Evolutionary conservation across 2,888 invertebrate genomes (phyloP).

Genomic region (Agriopis leucophaearia): DNA sequence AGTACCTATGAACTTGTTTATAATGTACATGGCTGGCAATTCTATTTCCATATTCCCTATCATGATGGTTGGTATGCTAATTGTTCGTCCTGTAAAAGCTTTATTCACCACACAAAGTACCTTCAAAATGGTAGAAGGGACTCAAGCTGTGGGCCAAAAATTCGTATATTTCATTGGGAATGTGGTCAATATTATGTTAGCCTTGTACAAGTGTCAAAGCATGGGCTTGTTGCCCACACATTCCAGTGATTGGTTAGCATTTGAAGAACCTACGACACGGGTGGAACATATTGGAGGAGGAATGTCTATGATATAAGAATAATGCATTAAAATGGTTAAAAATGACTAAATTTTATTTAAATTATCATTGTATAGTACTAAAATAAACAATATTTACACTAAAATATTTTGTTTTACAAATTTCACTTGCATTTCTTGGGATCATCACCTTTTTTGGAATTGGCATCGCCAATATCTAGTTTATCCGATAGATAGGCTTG

Average conservation of each 20-base stretch:
- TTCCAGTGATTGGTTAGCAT: constrained; percentile 99
- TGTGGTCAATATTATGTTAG: constrained; percentile 95
- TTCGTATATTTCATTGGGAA: constrained; percentile 97
- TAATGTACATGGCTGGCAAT: constrained; percentile 99
- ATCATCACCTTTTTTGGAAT: constrained; percentile 52
- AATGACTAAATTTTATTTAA: constrained; percentile 52
- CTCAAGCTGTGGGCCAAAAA: constrained; percentile 96
- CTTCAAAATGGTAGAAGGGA: constrained; percentile 97
- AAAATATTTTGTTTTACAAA: constrained; percentile 50
- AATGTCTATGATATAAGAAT: constrained; percentile 81
- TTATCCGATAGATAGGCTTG: constrained; percentile 90
- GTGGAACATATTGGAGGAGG: constrained; percentile 96
- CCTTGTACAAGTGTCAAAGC: constrained; percentile 98
- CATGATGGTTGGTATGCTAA: constrained; percentile 99
- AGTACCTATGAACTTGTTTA: constrained; percentile 99
- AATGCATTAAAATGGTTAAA: constrained; percentile 48
- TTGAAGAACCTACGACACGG: constrained; percentile 95
- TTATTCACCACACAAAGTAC: constrained; percentile 95
- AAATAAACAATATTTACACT: constrained; percentile 75
- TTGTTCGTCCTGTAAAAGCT: constrained; percentile 98
- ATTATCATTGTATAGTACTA: constrained; percentile 65
- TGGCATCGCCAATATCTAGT: constrained; percentile 57
- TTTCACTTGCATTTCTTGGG: constrained; percentile 49
- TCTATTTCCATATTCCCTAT: constrained; percentile 99
- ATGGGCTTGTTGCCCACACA: constrained; percentile 99